Evolutionary conservation across 2,797 vertebrate genomes (phyloP).

Genomic region (Peromyscus nudipes): DNA sequence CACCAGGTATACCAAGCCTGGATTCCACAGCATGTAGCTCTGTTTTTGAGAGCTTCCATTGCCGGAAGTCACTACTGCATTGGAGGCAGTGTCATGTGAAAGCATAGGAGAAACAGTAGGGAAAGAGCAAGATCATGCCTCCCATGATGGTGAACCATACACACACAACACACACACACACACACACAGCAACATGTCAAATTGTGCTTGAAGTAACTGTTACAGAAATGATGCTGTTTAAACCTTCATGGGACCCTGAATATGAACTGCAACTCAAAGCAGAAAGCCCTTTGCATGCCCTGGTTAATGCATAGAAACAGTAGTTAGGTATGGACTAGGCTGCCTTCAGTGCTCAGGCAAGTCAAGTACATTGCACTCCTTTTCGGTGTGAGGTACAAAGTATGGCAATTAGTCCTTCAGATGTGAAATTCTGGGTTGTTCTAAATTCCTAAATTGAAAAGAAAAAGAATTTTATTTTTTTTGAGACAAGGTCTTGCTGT

Average conservation of each 20-base stretch:
- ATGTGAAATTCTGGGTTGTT: background rate
- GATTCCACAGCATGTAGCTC: background rate
- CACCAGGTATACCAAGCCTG: background rate
- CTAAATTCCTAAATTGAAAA: background rate
- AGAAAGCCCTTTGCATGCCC: background rate
- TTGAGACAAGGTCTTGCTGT: background rate
- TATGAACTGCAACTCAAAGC: background rate
- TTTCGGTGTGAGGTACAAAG: background rate
- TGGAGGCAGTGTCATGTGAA: background rate
- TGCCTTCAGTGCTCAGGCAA: background rate
- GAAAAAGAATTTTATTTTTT: background rate
- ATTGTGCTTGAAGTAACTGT: background rate
- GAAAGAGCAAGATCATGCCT: background rate
- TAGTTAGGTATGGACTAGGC: background rate
- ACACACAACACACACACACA: background rate
- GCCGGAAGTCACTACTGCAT: background rate
- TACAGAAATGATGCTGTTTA: background rate
- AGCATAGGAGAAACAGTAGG: background rate
- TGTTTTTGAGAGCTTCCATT: background rate
- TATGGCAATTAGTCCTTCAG: background rate
- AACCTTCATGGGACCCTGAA: background rate
- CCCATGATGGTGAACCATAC: background rate
- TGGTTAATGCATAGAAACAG: background rate
- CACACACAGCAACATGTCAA: background rate
- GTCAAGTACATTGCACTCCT: background rate